Percentiles rank a stretch among this genome's conserved stretches.
phyloP scores from a whole-genome alignment of 2,797 vertebrate species.

The Scleropages formosus region DNA sequence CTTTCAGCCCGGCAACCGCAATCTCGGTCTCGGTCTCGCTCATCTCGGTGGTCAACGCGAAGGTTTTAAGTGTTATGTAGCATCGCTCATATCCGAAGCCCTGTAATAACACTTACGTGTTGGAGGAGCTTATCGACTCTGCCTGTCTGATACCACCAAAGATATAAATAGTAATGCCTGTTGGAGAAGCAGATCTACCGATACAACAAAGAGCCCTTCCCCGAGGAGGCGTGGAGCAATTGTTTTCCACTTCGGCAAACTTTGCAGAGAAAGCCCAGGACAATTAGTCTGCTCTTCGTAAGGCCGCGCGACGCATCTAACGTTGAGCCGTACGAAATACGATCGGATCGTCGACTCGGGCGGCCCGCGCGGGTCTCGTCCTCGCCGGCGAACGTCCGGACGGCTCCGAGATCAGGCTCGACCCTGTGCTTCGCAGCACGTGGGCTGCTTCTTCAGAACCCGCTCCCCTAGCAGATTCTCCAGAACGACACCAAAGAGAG shows the following conservation, averaged over 20 bases:
- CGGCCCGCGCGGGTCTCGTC: background rate
- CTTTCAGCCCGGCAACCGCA: too few relatives aligned
- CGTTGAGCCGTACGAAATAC: background rate
- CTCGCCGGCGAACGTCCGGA: background rate
- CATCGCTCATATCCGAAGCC: too few relatives aligned
- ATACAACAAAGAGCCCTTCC: background rate
- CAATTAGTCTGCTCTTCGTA: too few relatives aligned
- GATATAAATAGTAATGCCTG: too few relatives aligned
- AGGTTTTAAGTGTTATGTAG: too few relatives aligned
- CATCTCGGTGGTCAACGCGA: too few relatives aligned
- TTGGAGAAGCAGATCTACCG: background rate
- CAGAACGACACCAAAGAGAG: background rate
- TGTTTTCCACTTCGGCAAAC: constrained; percentile 1
- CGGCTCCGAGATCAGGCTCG: background rate
- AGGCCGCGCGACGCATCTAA: background rate
- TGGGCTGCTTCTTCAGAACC: background rate
- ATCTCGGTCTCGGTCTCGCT: too few relatives aligned
- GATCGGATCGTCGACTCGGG: too few relatives aligned
- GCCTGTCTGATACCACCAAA: too few relatives aligned
- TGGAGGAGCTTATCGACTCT: too few relatives aligned
- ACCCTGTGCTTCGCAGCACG: background rate
- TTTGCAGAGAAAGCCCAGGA: background rate
- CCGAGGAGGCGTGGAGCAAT: background rate
- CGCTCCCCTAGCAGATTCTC: background rate
- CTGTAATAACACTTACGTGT: too few relatives aligned